Percentiles rank a stretch among this genome's conserved stretches.
Evolutionary conservation across 2,797 vertebrate genomes (phyloP).

Genomic region (Diceros bicornis): DNA sequence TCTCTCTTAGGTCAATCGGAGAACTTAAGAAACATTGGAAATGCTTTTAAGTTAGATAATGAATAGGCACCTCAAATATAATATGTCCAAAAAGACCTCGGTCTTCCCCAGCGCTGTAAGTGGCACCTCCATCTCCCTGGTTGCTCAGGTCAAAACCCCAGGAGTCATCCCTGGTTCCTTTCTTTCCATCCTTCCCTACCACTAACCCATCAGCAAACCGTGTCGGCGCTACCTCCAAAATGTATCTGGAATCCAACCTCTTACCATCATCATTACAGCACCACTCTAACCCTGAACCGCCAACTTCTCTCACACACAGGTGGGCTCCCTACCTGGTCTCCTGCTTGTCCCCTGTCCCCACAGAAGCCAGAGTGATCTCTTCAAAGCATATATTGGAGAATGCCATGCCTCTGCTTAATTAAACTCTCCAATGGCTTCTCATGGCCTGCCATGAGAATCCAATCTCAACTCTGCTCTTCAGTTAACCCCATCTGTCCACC

Average conservation of each 20-base stretch:
- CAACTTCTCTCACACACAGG: not conserved
- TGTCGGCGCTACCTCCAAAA: not conserved
- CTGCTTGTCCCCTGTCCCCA: not conserved
- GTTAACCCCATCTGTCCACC: not conserved
- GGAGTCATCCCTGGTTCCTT: not conserved
- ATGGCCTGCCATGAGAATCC: not conserved
- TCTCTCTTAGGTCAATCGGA: not conserved
- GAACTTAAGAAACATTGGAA: not conserved
- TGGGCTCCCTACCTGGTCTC: not conserved
- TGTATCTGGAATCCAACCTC: not conserved
- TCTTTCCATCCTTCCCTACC: not conserved
- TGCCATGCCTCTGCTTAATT: not conserved
- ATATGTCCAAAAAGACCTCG: not conserved
- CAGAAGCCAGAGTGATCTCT: not conserved
- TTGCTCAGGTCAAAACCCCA: not conserved
- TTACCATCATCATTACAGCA: not conserved
- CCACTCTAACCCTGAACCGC: rapidly evolving
- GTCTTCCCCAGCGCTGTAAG: too few relatives aligned
- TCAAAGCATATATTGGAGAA: not conserved
- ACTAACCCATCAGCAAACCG: not conserved
- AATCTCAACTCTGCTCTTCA: too few relatives aligned
- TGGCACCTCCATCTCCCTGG: not conserved
- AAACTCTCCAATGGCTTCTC: not conserved
- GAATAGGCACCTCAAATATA: not conserved
- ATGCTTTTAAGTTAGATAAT: not conserved